These are phyloP conservation scores for Gasteruption jaculator DNA, from an alignment of 2,888 invertebrate species.

Conservation along the genomic window DNA sequence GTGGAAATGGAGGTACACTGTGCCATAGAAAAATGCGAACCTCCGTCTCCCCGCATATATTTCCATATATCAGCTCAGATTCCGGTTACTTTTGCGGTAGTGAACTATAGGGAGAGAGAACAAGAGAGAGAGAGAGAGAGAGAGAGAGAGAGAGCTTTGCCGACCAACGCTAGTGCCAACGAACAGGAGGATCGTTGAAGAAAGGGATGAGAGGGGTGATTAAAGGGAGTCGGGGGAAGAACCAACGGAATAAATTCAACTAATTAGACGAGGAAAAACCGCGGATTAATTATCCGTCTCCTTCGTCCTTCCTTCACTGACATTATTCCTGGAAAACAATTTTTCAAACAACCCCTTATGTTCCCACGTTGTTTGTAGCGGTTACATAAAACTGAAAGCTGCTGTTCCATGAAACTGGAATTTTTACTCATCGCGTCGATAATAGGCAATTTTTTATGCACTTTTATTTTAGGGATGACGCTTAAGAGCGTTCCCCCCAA, in stretches of 20 bases:
- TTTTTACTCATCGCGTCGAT: no score
- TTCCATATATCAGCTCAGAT: constrained; percentile 51
- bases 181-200: no score
- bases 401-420: no score
- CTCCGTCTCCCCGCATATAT: constrained; percentile 52
- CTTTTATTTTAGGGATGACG: no score
- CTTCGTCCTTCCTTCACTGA: constrained; percentile 21
- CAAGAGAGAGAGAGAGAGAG: constrained; percentile 27
- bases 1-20: constrained; percentile 34
- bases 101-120: constrained; percentile 20
- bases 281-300: constrained; percentile 50
- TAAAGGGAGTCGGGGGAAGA: constrained; percentile 13
- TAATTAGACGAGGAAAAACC: constrained; percentile 51
- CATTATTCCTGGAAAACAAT: constrained; percentile 28
- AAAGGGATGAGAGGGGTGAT: constrained; percentile 13
- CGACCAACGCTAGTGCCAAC: no score
- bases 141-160: constrained; percentile 25
- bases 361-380: constrained; percentile 7
- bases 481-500: no score
- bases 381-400: constrained; percentile 16
- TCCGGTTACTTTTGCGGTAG: constrained; percentile 35
- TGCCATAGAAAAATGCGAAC: constrained; percentile 49
- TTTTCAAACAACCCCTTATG: constrained; percentile 29
- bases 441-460: no score
- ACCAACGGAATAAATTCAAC: constrained; percentile 50